Evolutionary conservation across 2,888 invertebrate species (phyloP).

Genomic region (Cephus spinipes): DNA sequence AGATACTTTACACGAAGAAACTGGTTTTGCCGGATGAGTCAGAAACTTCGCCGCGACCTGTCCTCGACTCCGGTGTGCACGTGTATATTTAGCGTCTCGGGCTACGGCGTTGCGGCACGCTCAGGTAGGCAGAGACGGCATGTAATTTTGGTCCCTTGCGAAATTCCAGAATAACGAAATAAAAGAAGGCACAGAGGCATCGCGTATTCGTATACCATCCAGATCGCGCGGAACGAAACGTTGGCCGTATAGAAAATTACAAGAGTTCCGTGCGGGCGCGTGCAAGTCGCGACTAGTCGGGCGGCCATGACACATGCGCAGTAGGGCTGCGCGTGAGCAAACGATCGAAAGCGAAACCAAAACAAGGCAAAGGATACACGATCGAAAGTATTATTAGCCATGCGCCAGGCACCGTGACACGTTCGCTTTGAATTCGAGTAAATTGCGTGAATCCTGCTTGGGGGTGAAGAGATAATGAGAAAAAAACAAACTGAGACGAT

Average conservation of each 20-base stretch:
- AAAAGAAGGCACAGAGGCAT: not conserved
- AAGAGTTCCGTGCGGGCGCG: not conserved
- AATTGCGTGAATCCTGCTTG: not conserved
- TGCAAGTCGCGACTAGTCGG: not conserved
- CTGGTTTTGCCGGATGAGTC: not conserved
- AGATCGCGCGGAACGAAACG: not conserved
- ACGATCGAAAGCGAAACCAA: not conserved
- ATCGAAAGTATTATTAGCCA: not conserved
- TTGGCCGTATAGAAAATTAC: not conserved
- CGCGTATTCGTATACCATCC: not conserved
- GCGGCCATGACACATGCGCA: not conserved
- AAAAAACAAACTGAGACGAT: not conserved
- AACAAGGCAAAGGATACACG: not conserved
- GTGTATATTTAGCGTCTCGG: not conserved
- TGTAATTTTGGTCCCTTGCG: not conserved
- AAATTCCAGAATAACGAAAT: not conserved
- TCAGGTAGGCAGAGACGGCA: not conserved
- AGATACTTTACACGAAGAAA: not conserved
- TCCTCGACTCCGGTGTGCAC: not conserved
- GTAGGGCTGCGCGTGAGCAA: not conserved
- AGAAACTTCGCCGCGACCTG: not conserved
- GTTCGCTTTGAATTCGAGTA: not conserved
- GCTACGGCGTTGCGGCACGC: not conserved
- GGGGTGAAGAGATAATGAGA: not conserved
- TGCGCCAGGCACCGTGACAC: not conserved